Conservation (phyloP, 2,888 invertebrate genomes). For the Glaucopsyche alexis region DNA sequence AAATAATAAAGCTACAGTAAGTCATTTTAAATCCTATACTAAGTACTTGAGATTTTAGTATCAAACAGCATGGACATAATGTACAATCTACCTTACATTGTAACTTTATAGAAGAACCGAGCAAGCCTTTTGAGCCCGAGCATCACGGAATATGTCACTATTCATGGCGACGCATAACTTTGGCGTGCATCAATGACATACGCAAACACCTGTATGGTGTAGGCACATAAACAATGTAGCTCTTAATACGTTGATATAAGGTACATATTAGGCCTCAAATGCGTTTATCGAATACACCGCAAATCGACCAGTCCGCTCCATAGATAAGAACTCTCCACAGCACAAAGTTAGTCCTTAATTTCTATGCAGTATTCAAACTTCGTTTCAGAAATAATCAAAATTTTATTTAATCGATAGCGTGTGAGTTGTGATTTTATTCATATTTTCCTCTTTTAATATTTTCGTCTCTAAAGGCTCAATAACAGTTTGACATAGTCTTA, state of each 20-base stretch:
- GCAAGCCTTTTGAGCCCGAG: neutral
- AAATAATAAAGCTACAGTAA: no score
- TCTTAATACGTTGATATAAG: constrained; percentile 32
- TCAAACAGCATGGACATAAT: no score
- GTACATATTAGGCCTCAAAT: constrained; percentile 2
- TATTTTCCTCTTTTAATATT: neutral
- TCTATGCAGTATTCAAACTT: constrained; percentile 25
- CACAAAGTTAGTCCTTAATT: constrained; percentile 58
- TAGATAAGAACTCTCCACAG: constrained; percentile 75
- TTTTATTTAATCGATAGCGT: neutral
- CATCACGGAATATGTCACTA: neutral
- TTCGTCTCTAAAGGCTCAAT: neutral
- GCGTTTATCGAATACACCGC: constrained; percentile 35
- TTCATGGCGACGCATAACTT: constrained; percentile 11
- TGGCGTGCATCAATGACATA: constrained; percentile 15
- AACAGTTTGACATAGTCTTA: no score
- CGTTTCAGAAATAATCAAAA: constrained; percentile 18
- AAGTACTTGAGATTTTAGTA: no score
- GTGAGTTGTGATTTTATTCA: neutral
- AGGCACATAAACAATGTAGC: constrained; percentile 8
- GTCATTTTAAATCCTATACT: no score
- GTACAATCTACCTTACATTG: neutral
- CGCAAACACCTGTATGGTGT: neutral
- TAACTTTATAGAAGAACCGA: neutral
- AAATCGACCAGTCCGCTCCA: constrained; percentile 50